Conservation (phyloP, 2,888 invertebrate genomes). For the Plagodis dolabraria region DNA sequence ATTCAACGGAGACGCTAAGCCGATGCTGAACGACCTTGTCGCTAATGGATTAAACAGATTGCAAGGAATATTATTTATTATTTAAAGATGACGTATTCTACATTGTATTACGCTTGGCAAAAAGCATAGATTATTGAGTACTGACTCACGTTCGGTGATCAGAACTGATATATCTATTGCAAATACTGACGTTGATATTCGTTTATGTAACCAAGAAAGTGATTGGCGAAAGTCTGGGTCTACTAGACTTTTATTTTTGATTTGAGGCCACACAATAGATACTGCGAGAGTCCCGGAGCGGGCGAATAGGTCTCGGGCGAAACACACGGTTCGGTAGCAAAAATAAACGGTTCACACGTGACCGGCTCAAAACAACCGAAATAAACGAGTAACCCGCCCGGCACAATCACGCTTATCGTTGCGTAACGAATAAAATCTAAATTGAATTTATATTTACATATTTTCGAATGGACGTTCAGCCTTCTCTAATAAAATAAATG, state of each 20-base stretch:
- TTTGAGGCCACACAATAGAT: constrained; percentile 25
- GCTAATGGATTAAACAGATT: constrained; percentile 29
- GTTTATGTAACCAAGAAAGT: constrained; percentile 22
- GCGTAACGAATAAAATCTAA: constrained; percentile 45
- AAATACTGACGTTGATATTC: not conserved
- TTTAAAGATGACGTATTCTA: not conserved
- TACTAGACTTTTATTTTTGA: constrained; percentile 33
- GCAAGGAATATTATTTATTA: constrained; percentile 3
- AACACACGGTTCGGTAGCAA: constrained; percentile 52
- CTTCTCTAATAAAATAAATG: constrained; percentile 42
- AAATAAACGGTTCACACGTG: constrained; percentile 69
- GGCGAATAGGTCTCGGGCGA: constrained; percentile 32
- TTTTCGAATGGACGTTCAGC: constrained; percentile 47
- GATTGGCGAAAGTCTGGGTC: constrained; percentile 21
- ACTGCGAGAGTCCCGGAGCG: constrained; percentile 23
- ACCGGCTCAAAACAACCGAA: constrained; percentile 56
- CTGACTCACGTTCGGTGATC: not conserved
- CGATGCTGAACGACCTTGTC: constrained; percentile 19
- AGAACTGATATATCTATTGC: not conserved
- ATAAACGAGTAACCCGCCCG: constrained; percentile 55
- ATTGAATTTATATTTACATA: constrained; percentile 40
- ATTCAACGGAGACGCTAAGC: constrained; percentile 32
- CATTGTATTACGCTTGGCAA: constrained; percentile 3
- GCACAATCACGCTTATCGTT: constrained; percentile 51
- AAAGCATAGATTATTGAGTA: constrained; percentile 5